These are phyloP conservation scores for Allophyes oxyacanthae DNA, from an alignment of 2,888 invertebrate species.

Conservation along the genomic window DNA sequence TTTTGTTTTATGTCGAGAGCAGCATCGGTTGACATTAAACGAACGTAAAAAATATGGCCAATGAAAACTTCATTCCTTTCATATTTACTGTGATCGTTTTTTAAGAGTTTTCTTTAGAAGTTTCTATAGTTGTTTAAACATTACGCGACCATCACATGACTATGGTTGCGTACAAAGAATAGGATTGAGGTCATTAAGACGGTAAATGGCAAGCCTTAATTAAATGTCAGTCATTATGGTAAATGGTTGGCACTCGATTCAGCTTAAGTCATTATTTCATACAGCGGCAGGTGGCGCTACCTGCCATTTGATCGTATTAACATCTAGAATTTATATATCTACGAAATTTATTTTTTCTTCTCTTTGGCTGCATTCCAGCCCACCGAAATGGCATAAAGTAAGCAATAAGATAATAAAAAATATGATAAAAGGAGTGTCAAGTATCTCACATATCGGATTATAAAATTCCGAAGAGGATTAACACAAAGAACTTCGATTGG, in stretches of 20 bases:
- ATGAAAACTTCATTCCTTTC: conserved; percentile 16
- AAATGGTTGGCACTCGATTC: conserved; percentile 41
- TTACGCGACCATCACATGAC: conserved; percentile 7
- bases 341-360: conserved; percentile 16
- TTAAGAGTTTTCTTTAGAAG: conserved; percentile 2
- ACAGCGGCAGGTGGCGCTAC: conserved; percentile 45
- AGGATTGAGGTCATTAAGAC: conserved; percentile 38
- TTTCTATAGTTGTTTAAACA: conserved; percentile 2
- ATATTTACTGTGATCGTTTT: conserved; percentile 13
- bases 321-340: conserved; percentile 21
- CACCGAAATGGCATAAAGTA: conserved; percentile 20
- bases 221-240: conserved; percentile 51
- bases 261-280: conserved; percentile 35
- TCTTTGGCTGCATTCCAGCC: conserved; percentile 27
- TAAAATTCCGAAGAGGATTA: conserved; percentile 70
- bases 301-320: conserved; percentile 10
- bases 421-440: conserved; percentile 44
- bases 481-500: conserved; percentile 58
- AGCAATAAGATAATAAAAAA: conserved; percentile 32
- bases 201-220: conserved; percentile 43
- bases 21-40: conserved; percentile 35
- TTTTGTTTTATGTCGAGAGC: conserved; percentile 42
- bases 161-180: conserved; percentile 22
- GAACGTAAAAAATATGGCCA: conserved; percentile 26
- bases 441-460: conserved; percentile 64